phyloP scores from a whole-genome alignment of 2,888 invertebrate genomes.

The Xestia xanthographa region DNA sequence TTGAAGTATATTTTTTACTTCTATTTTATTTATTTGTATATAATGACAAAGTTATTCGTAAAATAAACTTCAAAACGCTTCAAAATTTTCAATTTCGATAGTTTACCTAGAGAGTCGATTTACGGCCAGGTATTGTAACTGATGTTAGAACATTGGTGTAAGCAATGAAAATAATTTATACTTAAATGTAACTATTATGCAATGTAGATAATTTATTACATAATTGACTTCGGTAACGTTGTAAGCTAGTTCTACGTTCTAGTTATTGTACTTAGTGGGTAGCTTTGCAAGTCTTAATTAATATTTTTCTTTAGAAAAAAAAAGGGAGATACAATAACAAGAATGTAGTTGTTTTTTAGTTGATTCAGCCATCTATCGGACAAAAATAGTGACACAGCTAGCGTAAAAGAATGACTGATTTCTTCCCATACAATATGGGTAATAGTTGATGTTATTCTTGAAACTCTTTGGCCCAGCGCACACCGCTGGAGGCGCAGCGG shows the following conservation, averaged over 20 bases:
- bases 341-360: constrained; percentile 9
- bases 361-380: constrained; percentile 12
- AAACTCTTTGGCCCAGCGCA: too few species aligned
- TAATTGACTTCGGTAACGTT: constrained; percentile 87
- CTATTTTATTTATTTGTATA: too few species aligned
- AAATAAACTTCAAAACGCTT: too few species aligned
- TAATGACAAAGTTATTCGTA: too few species aligned
- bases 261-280: constrained; percentile 87
- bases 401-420: not conserved
- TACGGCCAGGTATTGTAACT: constrained; percentile 5
- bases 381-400: not conserved
- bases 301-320: constrained; percentile 17
- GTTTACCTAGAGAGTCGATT: too few species aligned
- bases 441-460: not conserved
- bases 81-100: too few species aligned
- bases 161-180: constrained; percentile 64
- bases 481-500: too few species aligned
- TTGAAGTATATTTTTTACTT: too few species aligned
- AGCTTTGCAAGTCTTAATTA: constrained; percentile 76
- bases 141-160: constrained; percentile 43
- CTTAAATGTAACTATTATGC: constrained; percentile 68
- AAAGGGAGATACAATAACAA: constrained; percentile 3
- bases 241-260: constrained; percentile 79
- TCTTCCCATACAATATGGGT: not conserved
- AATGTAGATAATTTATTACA: constrained; percentile 71